Base-by-base conservation (phyloP, 2,113 vertebrate genomes). In the Zosterops hypoxanthus region DNA sequence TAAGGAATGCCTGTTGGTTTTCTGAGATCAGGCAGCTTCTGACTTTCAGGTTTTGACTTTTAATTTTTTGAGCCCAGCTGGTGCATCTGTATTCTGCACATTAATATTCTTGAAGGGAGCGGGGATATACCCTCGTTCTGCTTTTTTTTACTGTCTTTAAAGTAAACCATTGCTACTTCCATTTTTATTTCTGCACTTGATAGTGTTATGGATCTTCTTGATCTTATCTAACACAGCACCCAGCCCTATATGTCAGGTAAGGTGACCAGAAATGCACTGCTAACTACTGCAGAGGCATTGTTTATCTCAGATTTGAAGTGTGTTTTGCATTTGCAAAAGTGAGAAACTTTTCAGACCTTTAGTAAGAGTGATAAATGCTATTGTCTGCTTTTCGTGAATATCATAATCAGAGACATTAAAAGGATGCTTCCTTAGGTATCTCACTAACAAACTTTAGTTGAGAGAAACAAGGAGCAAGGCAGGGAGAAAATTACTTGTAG, bases 11-110 rank as follows among this genome's bases (percentile, higher is more conserved):
- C 83, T 49, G 26, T 69, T 31, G 19, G 25, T 73, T 93, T 97
- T 65, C 52, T 94, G 86, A 72, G 92, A 95, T 91, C 78, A 86
- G 56, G 52, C 73, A 81, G 28, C 90, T 95, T 84, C 86, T 85
- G 42, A 65, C 23, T 88, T 86, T 12, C 44, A 21, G 26, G 11
- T 39, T 39, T 39, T 39, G 39, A 39, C 39, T 39, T 39, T 82
- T 72, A 36, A 33, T 68, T 65, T 88, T 95, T 72, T 61, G 69
- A 96, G 88, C 56, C 57, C 75, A 28, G 44, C 81, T 88, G 82
- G 41, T 94, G 68, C 71, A 63, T 93, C 88, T 70, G 55, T 86
- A 60, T 34, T 78, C 26, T 81, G 12, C 82, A 87, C 56, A 59
- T 76, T 95, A 66, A 56, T 87, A 70, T 70, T 86, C 71, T 85